Conservation (phyloP, 2,888 invertebrate species). For the Tromatobia lineatoria region DNA sequence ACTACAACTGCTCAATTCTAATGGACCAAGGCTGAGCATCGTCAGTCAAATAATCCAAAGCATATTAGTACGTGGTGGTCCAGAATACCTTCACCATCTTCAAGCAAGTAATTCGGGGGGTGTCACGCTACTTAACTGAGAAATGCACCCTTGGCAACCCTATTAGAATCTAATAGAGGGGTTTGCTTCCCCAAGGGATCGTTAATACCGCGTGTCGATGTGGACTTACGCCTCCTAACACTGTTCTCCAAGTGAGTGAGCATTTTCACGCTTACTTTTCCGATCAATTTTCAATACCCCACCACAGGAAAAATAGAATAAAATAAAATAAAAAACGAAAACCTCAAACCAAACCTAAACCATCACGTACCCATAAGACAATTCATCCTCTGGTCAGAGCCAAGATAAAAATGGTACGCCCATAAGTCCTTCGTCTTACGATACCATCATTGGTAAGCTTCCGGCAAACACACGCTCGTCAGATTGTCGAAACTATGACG, state of each 20-base stretch:
- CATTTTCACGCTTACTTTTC: conserved; percentile 67
- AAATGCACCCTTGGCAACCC: conserved; percentile 75
- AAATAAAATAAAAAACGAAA: neutral
- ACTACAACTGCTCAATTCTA: neutral
- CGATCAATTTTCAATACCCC: conserved; percentile 41
- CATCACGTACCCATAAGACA: neutral
- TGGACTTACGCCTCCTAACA: conserved; percentile 45
- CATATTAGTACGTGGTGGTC: conserved; percentile 16
- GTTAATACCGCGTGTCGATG: conserved; percentile 66
- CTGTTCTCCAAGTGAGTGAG: conserved; percentile 55
- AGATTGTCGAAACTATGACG: conserved; percentile 79
- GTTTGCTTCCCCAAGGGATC: conserved; percentile 54
- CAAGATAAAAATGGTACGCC: neutral
- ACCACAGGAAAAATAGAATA: neutral
- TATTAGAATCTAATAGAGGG: conserved; percentile 83
- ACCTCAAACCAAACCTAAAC: conserved; percentile 9
- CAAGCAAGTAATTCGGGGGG: conserved; percentile 61
- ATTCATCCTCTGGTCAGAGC: neutral
- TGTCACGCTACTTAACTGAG: conserved; percentile 82
- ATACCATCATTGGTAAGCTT: neutral
- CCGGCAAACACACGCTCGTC: conserved; percentile 71
- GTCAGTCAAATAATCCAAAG: neutral
- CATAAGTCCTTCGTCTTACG: neutral
- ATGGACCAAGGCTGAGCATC: neutral
- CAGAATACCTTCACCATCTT: conserved; percentile 44